Evolutionary conservation across 2,888 invertebrate genomes (phyloP), one percentile per base, ranked within the genome.

Genomic region (Celastrina argiolus): DNA sequence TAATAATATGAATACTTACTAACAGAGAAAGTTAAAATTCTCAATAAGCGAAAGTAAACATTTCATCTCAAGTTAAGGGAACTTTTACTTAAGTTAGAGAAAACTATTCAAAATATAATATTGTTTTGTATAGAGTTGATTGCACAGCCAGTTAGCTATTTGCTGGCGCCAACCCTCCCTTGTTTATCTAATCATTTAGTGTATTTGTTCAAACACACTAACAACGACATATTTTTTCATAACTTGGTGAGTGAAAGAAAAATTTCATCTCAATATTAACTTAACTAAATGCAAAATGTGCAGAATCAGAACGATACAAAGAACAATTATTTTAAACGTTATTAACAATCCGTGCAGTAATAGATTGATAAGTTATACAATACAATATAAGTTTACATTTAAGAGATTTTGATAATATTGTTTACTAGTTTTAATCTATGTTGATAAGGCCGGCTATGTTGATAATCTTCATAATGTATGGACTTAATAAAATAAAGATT

Each of bases 141-240:
- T 51, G 22, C 22, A 22, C 22, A 51, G 51, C 14, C 51, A 51
- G 51, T 51, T 22, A 45, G 18, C 18, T 26, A 22, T 22, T 51
- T 51, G 22, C 51, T 51, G 51, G 51, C 51, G 51, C 51, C 51
- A 51, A 51, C 31, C 51, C 10, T 14, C 51, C 22, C 51, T 12
- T 51, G 51, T 51, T 51, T 51, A 51, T 22, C 22, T 22, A 26
- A 22, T 51, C 51, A 51, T 51, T 51, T 51, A 3, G 51, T 51
- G 51, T 22, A 22, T 22, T 51, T 51, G 22, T 51, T 51, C 22
- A 18, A 10, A 26, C 51, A 51, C 51, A 51, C 45, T 45, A 16
- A 18, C 45, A 51, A 22, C 18, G 22, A 51, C 51, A 22, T 51
- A 51, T 12, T 51, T 51, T 51, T 16, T 12, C 16, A 51, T 26